These are phyloP conservation scores for Columba janthina DNA, from an alignment of 2,113 vertebrate genomes.

Conservation along the genomic window DNA sequence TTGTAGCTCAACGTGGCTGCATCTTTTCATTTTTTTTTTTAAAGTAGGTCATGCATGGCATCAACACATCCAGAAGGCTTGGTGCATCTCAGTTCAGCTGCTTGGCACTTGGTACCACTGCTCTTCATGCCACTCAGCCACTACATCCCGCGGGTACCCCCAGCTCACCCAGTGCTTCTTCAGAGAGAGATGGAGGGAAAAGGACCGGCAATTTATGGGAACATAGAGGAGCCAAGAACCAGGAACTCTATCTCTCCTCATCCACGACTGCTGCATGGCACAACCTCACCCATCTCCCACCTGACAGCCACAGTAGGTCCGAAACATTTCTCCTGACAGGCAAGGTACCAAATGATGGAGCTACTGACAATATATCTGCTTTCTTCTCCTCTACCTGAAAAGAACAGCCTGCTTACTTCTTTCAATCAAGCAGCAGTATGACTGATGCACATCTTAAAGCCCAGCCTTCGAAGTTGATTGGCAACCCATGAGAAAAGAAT, in stretches of 20 bases:
- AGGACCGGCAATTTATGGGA: background rate
- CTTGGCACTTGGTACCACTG: background rate
- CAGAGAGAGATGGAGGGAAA: background rate
- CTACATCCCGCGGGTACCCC: background rate
- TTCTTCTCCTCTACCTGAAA: background rate
- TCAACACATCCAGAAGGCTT: background rate
- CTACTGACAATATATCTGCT: background rate
- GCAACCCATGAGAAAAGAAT: background rate
- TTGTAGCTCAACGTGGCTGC: slow-evolving; percentile 1
- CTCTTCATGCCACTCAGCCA: background rate
- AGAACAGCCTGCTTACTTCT: background rate
- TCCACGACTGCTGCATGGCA: background rate
- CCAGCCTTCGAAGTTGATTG: background rate
- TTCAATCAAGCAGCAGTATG: background rate
- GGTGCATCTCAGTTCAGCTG: background rate
- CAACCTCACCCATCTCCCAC: background rate
- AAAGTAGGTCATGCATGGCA: background rate
- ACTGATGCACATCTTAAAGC: background rate
- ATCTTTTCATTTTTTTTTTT: background rate
- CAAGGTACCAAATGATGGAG: background rate
- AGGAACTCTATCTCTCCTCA: background rate
- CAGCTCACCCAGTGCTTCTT: background rate
- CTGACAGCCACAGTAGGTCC: background rate
- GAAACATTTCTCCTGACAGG: background rate
- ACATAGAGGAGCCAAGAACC: background rate